phyloP scores from a whole-genome alignment of 2,113 vertebrate species.

The Melanocharis versteri region DNA sequence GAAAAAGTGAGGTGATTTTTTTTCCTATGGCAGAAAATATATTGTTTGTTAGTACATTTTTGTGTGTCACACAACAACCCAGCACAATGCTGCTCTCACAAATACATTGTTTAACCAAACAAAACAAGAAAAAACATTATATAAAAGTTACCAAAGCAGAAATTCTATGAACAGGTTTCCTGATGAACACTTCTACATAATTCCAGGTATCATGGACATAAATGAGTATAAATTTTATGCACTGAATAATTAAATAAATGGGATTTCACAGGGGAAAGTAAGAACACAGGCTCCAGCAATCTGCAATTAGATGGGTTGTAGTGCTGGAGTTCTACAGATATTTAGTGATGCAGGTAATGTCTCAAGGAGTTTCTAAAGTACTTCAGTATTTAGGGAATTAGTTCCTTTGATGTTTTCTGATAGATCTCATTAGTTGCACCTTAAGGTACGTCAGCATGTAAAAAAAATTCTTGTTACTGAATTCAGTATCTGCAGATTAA shows the following conservation, averaged over 20 bases:
- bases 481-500: neutral
- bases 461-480: neutral
- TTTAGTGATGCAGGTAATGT: neutral
- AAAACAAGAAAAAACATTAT: neutral
- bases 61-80: neutral
- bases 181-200: neutral
- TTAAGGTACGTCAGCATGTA: neutral
- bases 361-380: conserved; percentile 3
- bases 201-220: neutral
- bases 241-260: neutral
- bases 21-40: neutral
- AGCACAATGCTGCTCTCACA: neutral
- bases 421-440: neutral
- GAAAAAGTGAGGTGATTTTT: neutral
- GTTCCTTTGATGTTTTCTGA: neutral
- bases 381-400: neutral
- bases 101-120: neutral
- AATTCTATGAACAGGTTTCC: neutral
- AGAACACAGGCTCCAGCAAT: neutral
- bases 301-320: neutral
- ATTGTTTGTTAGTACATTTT: neutral
- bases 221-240: neutral
- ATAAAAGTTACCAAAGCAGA: neutral
- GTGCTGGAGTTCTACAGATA: neutral
- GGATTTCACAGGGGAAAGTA: neutral